These are phyloP conservation scores for Dryoscopus gambensis DNA, from an alignment of 2,113 vertebrate species.

Conservation along the genomic window DNA sequence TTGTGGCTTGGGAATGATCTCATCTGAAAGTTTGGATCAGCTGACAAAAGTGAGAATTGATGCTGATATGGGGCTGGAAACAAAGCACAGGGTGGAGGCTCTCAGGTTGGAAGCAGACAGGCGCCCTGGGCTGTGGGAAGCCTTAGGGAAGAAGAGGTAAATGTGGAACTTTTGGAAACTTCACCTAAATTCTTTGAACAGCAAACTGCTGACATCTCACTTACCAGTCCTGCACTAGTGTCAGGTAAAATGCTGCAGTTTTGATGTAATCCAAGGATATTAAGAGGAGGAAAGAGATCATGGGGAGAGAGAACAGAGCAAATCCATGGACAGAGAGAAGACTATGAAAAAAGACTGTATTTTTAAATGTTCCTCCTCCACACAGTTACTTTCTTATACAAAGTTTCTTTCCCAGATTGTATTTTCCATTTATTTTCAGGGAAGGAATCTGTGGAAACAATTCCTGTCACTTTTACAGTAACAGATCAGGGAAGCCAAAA, in stretches of 20 bases:
- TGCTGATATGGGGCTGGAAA: background rate
- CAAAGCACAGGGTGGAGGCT: background rate
- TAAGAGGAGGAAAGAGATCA: background rate
- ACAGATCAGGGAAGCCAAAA: background rate
- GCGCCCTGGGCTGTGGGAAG: background rate
- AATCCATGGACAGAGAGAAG: background rate
- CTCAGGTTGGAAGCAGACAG: background rate
- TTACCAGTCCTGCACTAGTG: background rate
- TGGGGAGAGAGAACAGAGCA: background rate
- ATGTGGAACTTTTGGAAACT: background rate
- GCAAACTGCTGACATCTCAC: background rate
- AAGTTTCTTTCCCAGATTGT: background rate
- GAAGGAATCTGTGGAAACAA: background rate
- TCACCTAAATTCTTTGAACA: background rate
- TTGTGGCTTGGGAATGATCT: background rate
- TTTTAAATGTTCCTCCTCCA: background rate
- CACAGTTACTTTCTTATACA: background rate
- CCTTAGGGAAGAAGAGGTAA: background rate
- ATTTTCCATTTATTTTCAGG: background rate
- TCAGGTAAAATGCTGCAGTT: background rate
- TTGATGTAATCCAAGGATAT: background rate
- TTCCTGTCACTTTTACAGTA: background rate
- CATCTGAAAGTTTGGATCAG: background rate
- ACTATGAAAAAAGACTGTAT: background rate
- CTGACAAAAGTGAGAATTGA: background rate